Evolutionary conservation across 1,140 invertebrate species (phyloP).

Genomic region (Chrysomallon squamiferum): DNA sequence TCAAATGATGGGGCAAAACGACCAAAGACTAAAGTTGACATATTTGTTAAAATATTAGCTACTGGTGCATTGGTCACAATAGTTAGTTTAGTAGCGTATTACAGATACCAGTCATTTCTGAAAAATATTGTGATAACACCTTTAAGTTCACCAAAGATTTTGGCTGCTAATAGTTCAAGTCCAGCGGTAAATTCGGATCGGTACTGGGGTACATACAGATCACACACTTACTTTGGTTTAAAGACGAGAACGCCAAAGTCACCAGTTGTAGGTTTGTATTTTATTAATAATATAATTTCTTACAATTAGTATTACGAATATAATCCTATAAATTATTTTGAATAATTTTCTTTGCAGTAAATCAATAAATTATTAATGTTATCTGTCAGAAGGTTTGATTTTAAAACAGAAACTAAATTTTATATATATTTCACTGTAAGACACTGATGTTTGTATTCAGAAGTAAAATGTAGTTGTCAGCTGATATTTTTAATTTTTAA

Average conservation of each 20-base stretch:
- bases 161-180: constrained; percentile 66
- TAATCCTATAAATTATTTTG: background rate
- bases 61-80: constrained; percentile 14
- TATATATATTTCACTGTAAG: background rate
- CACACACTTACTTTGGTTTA: constrained; percentile 81
- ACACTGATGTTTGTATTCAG: background rate
- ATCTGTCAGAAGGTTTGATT: background rate
- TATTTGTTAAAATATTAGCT: constrained; percentile 14
- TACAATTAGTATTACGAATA: background rate
- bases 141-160: constrained; percentile 78
- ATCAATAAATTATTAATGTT: background rate
- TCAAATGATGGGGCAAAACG: background rate
- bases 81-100: constrained; percentile 70
- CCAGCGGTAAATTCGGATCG: constrained; percentile 78
- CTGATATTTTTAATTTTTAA: background rate
- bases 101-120: constrained; percentile 81
- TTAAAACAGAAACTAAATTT: background rate
- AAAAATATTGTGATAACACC: constrained; percentile 89
- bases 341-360: background rate
- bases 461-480: background rate
- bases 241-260: constrained; percentile 88
- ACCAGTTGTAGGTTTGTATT: constrained; percentile 73
- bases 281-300: background rate
- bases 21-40: constrained; percentile 13
- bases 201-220: constrained; percentile 92